Percentiles rank a stretch among this genome's conserved stretches.
phyloP scores from a whole-genome alignment of 2,113 vertebrate species.

The Phyllostomus discolor region DNA sequence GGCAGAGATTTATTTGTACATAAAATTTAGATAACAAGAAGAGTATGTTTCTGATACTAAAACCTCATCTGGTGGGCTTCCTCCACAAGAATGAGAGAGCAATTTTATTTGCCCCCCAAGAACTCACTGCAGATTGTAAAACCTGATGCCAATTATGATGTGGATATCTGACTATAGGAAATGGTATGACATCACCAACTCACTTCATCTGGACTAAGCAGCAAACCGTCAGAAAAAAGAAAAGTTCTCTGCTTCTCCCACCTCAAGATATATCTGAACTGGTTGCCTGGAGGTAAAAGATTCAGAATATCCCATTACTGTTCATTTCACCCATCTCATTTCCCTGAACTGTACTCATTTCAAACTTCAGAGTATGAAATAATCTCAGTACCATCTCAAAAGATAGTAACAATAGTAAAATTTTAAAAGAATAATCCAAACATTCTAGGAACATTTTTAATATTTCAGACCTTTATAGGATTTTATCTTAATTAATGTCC shows the following conservation, averaged over 20 bases:
- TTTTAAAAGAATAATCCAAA: neutral
- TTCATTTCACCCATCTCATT: neutral
- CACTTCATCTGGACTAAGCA: neutral
- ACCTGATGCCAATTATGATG: neutral
- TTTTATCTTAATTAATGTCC: slow-evolving; percentile 4
- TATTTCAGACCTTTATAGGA: neutral
- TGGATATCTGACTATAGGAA: neutral
- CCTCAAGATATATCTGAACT: slow-evolving; percentile 25
- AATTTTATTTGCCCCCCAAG: slow-evolving; percentile 17
- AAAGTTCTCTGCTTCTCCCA: neutral
- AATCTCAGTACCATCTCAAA: neutral
- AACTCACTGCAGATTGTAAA: slow-evolving; percentile 13
- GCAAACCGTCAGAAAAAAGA: neutral
- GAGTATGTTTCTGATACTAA: neutral
- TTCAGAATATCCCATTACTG: slow-evolving; percentile 22
- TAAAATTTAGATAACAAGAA: neutral
- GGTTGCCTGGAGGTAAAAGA: slow-evolving; percentile 12
- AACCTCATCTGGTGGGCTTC: neutral
- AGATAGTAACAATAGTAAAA: slow-evolving; percentile 7
- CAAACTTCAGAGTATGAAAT: slow-evolving; percentile 8
- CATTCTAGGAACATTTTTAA: neutral
- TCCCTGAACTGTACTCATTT: slow-evolving; percentile 21
- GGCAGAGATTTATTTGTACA: neutral
- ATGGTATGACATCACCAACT: slow-evolving; percentile 11
- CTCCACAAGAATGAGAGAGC: slow-evolving; percentile 1